Percentiles rank a stretch among this genome's conserved stretches.
phyloP scores from a whole-genome alignment of 2,113 vertebrate genomes.

The Equus quagga region DNA sequence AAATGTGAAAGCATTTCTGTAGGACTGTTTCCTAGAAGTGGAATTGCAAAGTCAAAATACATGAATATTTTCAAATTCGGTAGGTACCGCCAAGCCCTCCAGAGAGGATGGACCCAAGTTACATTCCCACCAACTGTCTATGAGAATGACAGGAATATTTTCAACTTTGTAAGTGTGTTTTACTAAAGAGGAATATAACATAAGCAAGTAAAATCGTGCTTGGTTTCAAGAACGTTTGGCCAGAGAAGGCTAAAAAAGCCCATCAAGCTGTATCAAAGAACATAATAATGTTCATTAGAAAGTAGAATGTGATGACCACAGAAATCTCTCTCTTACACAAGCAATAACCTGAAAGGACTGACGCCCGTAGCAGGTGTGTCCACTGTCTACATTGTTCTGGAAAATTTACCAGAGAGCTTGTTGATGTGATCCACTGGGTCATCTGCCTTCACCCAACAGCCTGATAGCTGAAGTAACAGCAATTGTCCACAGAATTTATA shows the following conservation, averaged over 20 bases:
- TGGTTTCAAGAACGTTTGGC: constrained; percentile 8
- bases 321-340: not conserved
- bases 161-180: not conserved
- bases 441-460: constrained; percentile 9
- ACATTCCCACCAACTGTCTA: not conserved
- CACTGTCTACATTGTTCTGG: not conserved
- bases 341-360: not conserved
- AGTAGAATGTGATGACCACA: not conserved
- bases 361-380: not conserved
- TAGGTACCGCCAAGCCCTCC: not conserved
- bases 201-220: not conserved
- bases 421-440: constrained; percentile 28
- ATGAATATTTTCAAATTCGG: not conserved
- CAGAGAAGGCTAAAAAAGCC: not conserved
- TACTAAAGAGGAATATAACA: not conserved
- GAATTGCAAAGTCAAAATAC: not conserved
- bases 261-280: not conserved
- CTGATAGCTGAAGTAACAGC: not conserved
- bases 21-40: not conserved
- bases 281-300: not conserved
- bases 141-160: constrained; percentile 32
- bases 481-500: constrained; percentile 41
- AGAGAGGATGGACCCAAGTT: not conserved
- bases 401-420: not conserved
- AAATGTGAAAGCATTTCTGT: not conserved